phyloP scores from a whole-genome alignment of 2,797 vertebrate species.

The Lycodopsis pacificus region DNA sequence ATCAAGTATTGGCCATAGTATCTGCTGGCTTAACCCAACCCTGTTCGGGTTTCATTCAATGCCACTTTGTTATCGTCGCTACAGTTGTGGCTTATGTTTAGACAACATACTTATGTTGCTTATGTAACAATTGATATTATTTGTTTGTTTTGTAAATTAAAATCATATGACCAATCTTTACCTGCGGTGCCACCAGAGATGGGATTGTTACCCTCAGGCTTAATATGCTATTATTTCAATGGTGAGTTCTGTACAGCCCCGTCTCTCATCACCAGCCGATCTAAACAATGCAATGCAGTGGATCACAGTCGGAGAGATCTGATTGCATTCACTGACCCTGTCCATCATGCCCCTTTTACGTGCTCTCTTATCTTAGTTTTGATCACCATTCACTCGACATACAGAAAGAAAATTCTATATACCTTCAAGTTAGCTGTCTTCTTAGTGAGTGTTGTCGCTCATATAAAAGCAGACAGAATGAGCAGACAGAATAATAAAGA shows the following conservation, averaged over 20 bases:
- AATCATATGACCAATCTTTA: not conserved
- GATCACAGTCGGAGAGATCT: constrained; percentile 7
- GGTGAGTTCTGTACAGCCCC: not conserved
- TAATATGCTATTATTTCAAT: not conserved
- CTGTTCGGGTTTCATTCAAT: too few relatives aligned
- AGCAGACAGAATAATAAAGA: not conserved
- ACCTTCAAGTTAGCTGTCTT: not conserved
- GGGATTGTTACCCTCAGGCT: not conserved
- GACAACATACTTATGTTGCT: too few relatives aligned
- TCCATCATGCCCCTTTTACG: constrained; percentile 12
- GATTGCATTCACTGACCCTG: constrained; percentile 29
- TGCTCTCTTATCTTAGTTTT: constrained; percentile 7
- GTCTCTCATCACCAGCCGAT: not conserved
- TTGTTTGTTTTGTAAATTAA: not conserved
- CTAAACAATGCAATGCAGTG: constrained; percentile 8
- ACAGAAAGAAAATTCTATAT: not conserved
- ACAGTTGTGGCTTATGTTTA: too few relatives aligned
- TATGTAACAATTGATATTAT: too few relatives aligned
- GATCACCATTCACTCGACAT: not conserved
- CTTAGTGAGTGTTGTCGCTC: not conserved
- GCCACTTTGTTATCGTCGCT: too few relatives aligned
- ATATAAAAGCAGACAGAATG: too few relatives aligned
- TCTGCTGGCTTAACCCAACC: too few relatives aligned
- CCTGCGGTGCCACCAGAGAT: not conserved
- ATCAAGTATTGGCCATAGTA: too few relatives aligned